phyloP scores from a whole-genome alignment of 1,140 invertebrate species.

The Copidosoma floridanum region DNA sequence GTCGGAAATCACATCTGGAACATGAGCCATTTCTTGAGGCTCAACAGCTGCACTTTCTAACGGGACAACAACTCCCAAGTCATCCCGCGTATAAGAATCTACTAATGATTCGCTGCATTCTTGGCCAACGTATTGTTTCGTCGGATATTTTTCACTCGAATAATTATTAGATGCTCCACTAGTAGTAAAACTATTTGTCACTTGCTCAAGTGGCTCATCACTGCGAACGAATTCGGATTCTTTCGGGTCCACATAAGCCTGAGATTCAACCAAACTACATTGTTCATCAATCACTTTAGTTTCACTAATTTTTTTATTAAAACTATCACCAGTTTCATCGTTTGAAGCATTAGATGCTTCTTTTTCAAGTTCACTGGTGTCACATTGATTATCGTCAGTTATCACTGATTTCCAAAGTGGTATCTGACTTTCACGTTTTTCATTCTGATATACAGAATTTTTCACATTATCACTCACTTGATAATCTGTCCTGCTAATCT shows the following conservation, averaged over 20 bases:
- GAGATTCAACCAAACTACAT: background rate
- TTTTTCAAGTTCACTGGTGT: constrained; percentile 38
- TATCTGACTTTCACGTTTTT: constrained; percentile 20
- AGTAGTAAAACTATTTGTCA: too few relatives aligned
- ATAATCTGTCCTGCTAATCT: background rate
- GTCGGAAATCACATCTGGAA: constrained; percentile 47
- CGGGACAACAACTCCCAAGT: constrained; percentile 42
- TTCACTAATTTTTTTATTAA: constrained; percentile 31
- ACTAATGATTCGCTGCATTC: background rate
- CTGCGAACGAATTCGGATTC: too few relatives aligned
- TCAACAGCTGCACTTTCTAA: constrained; percentile 50
- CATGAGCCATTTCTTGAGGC: constrained; percentile 47
- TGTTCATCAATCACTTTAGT: background rate
- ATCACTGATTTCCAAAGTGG: constrained; percentile 21
- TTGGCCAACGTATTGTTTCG: background rate
- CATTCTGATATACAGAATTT: constrained; percentile 2
- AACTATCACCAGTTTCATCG: constrained; percentile 31
- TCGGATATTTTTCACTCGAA: too few relatives aligned
- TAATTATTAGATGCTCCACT: too few relatives aligned
- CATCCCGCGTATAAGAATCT: constrained; percentile 20
- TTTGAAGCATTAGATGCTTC: constrained; percentile 29
- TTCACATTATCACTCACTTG: constrained; percentile 4
- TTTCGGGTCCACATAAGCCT: constrained; percentile 1
- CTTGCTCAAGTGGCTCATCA: too few relatives aligned
- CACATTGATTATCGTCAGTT: constrained; percentile 36